A percentile compares a stretch with the other conserved stretches of the same genome.
phyloP scores from a whole-genome alignment of 2,113 vertebrate species.

The Trinectes maculatus region DNA sequence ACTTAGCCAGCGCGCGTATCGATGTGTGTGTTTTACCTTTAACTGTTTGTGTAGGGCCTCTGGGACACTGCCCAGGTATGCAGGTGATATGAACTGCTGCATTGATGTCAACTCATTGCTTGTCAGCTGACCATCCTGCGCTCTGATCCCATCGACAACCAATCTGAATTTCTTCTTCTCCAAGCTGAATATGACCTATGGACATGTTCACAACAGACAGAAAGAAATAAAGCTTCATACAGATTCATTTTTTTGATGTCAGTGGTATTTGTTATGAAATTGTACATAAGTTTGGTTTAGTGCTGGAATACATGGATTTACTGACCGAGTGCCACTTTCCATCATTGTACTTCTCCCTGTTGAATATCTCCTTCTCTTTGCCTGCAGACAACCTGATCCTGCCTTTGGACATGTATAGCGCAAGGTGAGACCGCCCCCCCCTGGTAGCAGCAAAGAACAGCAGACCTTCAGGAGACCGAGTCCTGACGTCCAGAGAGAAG shows the following conservation, averaged over 20 bases:
- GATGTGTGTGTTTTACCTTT: constrained; percentile 63
- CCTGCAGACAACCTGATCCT: constrained; percentile 84
- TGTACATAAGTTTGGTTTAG: background rate
- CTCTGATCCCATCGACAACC: constrained; percentile 88
- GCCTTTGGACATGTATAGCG: constrained; percentile 90
- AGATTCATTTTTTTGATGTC: background rate
- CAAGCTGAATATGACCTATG: constrained; percentile 87
- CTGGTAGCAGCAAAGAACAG: constrained; percentile 83
- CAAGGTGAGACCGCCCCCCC: constrained; percentile 81
- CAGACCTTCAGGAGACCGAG: constrained; percentile 84
- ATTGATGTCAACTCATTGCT: constrained; percentile 70
- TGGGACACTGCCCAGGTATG: constrained; percentile 86
- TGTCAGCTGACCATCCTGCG: constrained; percentile 79
- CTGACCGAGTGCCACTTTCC: constrained; percentile 94
- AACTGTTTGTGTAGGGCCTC: constrained; percentile 68
- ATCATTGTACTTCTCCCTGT: constrained; percentile 87
- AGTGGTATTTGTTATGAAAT: background rate
- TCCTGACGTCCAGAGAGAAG: constrained; percentile 88
- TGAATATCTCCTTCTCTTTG: constrained; percentile 85
- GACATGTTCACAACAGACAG: background rate
- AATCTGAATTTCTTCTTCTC: constrained; percentile 81
- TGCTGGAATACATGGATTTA: constrained; percentile 17
- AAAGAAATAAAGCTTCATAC: background rate
- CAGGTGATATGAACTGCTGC: constrained; percentile 71
- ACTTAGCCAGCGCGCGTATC: background rate